Base-by-base conservation (phyloP, 2,797 vertebrate species). In the Tangara arthus region DNA sequence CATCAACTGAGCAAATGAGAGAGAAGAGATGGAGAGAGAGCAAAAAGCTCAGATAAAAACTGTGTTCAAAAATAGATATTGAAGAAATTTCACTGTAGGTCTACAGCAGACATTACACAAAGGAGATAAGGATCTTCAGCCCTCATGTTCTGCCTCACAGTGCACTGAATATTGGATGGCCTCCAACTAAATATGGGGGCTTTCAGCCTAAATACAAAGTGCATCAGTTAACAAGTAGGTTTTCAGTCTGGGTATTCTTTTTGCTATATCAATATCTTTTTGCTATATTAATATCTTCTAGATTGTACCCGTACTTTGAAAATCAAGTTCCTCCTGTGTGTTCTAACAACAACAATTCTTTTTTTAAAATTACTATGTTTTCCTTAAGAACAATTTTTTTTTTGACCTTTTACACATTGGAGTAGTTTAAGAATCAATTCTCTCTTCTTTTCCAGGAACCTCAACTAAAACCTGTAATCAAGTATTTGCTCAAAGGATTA, bases 401-500 rank as follows among this genome's bases (percentile, higher is more conserved):
- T 89, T 83, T 83, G 6, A 86, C 39, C 76, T 87, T 85, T 65
- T 78, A 64, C 4, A 44, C 69, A 27, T 78, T 21, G n/a, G 2
- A 26, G n/a, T 28, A 57, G 18, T 30, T 60, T 64, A 91, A 86
- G 44, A 61, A 81, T 71, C 22, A 80, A 56, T 79, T 46, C 17
- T 57, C 11, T 39, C 46, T 80, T 53, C 32, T 93, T 70, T 39
- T n/a, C 47, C 66, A 89, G 57, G 37, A 79, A 35, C 9, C 37
- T 93, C 22, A 83, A 5, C 81, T 75, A 94, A 96, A 95, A 87
- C 8, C n/a, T 76, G 69, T 41, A 68, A 90, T 82, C 60, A 89
- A 68, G 63, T 79, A 83, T 94, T 94, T 42, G 23, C 21, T 61
- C 83, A 80, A 88, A 49, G 52, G 59, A 79, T 30, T 89, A 84